A percentile compares a stretch with the other conserved stretches of the same genome.
These are phyloP conservation scores for Tauraco hartlaubi DNA, from an alignment of 2,797 vertebrate species.

Conservation along the genomic window DNA sequence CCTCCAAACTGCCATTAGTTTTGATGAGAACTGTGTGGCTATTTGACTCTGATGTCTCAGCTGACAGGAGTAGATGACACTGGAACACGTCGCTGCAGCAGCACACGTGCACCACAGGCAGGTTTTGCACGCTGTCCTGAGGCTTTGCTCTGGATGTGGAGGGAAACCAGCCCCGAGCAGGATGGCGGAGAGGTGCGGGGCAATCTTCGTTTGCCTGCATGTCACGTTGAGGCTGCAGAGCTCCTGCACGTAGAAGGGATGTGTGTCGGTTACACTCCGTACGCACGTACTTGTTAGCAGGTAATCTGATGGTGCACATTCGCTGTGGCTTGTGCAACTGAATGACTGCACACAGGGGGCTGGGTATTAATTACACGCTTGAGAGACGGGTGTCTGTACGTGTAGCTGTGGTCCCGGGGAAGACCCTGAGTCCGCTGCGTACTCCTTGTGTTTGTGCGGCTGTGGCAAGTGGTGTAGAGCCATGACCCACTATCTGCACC, in stretches of 20 bases:
- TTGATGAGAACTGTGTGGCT: neutral
- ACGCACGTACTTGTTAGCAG: neutral
- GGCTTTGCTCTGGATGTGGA: neutral
- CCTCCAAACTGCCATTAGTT: neutral
- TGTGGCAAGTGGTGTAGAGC: neutral
- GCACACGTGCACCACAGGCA: fast-evolving
- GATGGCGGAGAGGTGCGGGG: neutral
- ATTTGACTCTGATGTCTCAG: neutral
- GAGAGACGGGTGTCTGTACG: constrained; percentile 12
- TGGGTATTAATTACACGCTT: constrained; percentile 62
- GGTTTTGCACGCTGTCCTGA: neutral
- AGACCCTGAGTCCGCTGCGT: neutral
- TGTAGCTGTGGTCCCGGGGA: neutral
- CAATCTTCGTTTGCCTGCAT: fast-evolving
- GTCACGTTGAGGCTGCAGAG: fast-evolving
- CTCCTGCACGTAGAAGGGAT: neutral
- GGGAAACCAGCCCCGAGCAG: neutral
- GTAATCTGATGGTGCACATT: neutral
- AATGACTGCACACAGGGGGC: neutral
- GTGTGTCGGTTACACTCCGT: neutral
- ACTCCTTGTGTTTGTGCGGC: neutral
- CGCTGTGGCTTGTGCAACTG: neutral
- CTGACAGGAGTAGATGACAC: neutral
- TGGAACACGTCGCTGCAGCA: neutral
- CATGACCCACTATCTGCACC: fast-evolving